Conservation (phyloP, 2,113 vertebrate species). For the Romanogobio albipinnatus region DNA sequence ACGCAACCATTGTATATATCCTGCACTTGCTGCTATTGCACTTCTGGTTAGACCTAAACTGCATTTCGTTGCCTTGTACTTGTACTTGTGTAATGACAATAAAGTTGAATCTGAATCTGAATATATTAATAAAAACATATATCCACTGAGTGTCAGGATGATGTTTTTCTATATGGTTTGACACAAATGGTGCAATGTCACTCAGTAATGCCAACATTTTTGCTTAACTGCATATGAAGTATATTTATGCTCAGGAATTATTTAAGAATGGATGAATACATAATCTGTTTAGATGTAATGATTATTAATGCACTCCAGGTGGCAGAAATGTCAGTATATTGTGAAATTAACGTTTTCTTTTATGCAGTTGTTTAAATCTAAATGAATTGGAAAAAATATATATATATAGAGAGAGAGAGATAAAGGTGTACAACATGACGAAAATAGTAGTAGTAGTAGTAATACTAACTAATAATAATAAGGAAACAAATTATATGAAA, state of each 20-base stretch:
- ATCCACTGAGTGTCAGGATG: too few species aligned
- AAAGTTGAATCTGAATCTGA: too few species aligned
- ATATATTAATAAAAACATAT: too few species aligned
- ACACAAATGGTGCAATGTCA: too few species aligned
- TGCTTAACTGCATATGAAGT: neutral
- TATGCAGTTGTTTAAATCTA: neutral
- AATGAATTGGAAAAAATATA: neutral
- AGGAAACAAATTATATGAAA: neutral
- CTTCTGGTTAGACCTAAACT: too few species aligned
- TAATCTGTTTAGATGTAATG: neutral
- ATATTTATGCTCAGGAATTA: neutral
- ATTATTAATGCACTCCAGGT: neutral
- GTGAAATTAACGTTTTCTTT: neutral
- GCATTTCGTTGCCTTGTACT: too few species aligned
- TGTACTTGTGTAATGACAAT: too few species aligned
- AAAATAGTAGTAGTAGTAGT: neutral
- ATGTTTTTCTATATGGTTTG: too few species aligned
- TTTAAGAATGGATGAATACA: neutral
- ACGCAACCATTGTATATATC: too few species aligned
- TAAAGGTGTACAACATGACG: neutral
- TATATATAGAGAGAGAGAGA: too few species aligned
- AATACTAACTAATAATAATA: neutral
- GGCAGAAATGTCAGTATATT: neutral
- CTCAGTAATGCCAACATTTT: too few species aligned
- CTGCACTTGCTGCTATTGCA: too few species aligned